These are phyloP conservation scores for Fulmarus glacialis DNA, from an alignment of 2,113 vertebrate species.

Conservation along the genomic window DNA sequence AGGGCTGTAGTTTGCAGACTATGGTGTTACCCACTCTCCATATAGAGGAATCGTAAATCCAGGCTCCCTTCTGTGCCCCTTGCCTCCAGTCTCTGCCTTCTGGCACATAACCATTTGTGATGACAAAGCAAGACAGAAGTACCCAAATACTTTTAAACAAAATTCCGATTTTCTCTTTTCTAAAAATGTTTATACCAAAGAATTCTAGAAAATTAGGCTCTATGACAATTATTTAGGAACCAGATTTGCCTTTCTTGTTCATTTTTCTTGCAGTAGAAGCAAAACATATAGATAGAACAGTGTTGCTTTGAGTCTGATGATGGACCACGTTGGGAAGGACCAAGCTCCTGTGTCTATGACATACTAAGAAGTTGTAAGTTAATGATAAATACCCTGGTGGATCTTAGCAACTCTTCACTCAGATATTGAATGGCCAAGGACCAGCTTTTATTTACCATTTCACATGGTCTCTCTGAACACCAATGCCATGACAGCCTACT, in stretches of 20 bases:
- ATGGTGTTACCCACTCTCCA: background rate
- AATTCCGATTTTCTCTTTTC: background rate
- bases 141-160: background rate
- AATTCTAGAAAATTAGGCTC: background rate
- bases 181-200: background rate
- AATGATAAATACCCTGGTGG: background rate
- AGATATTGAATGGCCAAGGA: background rate
- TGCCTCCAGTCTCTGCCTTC: background rate
- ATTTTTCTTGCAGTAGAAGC: background rate
- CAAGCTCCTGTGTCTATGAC: background rate
- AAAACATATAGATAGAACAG: background rate
- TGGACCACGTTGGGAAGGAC: background rate
- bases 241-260: background rate
- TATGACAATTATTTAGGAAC: background rate
- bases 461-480: background rate
- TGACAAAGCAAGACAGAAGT: background rate
- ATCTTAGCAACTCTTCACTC: background rate
- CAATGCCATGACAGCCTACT: background rate
- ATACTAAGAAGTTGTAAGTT: background rate
- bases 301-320: background rate
- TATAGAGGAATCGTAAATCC: background rate
- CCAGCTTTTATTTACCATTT: background rate
- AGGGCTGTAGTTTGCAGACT: background rate
- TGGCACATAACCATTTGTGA: background rate
- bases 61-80: background rate